Evolutionary conservation across 1,140 invertebrate species (phyloP).

Genomic region (Teleopsis dalmanni): DNA sequence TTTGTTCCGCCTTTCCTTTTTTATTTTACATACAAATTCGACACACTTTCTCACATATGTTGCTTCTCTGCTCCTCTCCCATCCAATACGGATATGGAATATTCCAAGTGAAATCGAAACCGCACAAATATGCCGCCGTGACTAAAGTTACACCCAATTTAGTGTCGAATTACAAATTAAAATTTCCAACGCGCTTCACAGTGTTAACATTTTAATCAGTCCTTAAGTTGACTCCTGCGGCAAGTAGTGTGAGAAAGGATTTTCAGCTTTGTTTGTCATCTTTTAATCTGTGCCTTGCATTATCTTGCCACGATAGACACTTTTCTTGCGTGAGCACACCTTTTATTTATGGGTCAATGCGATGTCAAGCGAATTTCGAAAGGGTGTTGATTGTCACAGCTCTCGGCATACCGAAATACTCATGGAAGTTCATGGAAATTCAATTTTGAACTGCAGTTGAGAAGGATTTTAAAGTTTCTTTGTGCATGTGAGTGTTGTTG

Average conservation of each 20-base stretch:
- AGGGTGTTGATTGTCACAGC: conserved; percentile 30
- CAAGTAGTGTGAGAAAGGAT: conserved; percentile 3
- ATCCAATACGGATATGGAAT: not conserved
- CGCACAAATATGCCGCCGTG: conserved; percentile 18
- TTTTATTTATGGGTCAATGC: conserved; percentile 35
- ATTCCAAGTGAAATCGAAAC: not conserved
- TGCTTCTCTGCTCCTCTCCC: not conserved
- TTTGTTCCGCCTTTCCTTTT: no score
- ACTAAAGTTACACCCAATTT: conserved; percentile 38
- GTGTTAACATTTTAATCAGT: no score
- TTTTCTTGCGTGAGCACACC: conserved; percentile 13
- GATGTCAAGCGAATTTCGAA: conserved; percentile 32
- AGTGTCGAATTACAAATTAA: conserved; percentile 43
- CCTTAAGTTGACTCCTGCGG: not conserved
- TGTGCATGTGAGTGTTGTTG: conserved; percentile 31
- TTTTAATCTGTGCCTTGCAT: not conserved
- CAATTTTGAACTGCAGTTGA: conserved; percentile 1
- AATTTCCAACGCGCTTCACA: no score
- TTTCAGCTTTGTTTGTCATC: not conserved
- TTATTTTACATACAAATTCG: no score
- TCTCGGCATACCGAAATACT: conserved; percentile 14
- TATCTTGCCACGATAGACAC: not conserved
- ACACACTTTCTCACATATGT: conserved; percentile 1
- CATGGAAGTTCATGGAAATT: conserved; percentile 1
- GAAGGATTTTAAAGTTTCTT: conserved; percentile 25